A percentile compares a stretch with the other conserved stretches of the same genome.
Evolutionary conservation across 2,797 vertebrate genomes (phyloP).

Genomic region (Acrocephalus scirpaceus): DNA sequence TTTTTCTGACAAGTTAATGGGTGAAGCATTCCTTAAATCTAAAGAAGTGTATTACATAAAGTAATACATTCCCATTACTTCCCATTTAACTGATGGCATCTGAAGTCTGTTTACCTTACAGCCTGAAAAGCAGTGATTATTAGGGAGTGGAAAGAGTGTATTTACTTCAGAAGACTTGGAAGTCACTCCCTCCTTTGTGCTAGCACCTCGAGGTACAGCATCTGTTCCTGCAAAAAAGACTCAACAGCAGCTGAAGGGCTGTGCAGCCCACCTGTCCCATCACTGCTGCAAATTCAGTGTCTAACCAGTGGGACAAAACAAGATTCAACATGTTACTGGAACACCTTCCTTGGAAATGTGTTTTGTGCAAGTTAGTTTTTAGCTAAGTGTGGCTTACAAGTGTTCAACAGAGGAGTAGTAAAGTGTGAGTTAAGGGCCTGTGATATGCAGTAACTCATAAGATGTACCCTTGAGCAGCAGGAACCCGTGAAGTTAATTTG

Average conservation of each 20-base stretch:
- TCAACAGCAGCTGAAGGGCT: neutral
- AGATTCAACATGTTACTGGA: neutral
- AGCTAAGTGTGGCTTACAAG: accelerated
- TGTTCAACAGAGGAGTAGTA: neutral
- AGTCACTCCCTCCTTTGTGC: neutral
- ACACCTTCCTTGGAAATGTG: neutral
- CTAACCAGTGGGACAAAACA: neutral
- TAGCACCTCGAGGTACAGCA: neutral
- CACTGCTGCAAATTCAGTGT: neutral
- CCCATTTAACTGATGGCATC: neutral
- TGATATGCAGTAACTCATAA: neutral
- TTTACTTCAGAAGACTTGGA: neutral
- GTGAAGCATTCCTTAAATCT: neutral
- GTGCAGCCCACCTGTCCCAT: accelerated
- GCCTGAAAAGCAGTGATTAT: neutral
- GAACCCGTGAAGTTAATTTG: neutral
- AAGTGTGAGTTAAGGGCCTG: neutral
- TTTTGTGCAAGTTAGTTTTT: neutral
- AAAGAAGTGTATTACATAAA: neutral
- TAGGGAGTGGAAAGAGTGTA: neutral
- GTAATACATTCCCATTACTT: neutral
- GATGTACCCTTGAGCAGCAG: neutral
- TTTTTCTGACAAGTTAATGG: neutral
- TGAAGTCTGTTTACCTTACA: neutral
- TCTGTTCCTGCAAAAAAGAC: neutral